phyloP scores from a whole-genome alignment of 2,888 invertebrate genomes.

The Neocrepidodera transversa region DNA sequence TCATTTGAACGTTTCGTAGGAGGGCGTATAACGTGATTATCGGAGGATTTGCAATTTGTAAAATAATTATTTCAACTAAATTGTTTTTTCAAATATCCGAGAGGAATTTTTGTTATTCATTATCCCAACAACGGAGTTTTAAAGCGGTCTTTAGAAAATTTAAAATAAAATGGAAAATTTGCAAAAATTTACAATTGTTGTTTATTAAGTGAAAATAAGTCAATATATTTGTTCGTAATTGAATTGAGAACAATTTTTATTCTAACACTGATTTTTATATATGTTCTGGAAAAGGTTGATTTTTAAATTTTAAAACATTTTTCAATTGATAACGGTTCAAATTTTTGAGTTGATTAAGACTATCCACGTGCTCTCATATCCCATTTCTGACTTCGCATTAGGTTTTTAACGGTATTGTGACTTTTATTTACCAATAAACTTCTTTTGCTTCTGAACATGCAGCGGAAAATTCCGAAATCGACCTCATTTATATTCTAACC shows the following conservation, averaged over 20 bases:
- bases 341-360: not conserved
- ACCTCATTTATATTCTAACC: conserved; percentile 20
- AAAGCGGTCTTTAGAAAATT: too few relatives aligned
- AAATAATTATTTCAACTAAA: not conserved
- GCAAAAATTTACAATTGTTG: too few relatives aligned
- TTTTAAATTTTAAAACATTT: too few relatives aligned
- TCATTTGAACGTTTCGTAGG: not conserved
- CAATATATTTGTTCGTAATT: too few relatives aligned
- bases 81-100: not conserved
- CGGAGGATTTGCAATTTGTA: conserved; percentile 13
- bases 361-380: conserved; percentile 1
- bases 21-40: conserved; percentile 10
- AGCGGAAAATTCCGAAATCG: conserved; percentile 17
- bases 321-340: too few relatives aligned
- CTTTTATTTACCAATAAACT: conserved; percentile 19
- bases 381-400: conserved; percentile 8
- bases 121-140: too few relatives aligned
- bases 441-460: conserved; percentile 10
- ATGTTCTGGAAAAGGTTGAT: too few relatives aligned
- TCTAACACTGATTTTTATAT: too few relatives aligned
- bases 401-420: conserved; percentile 2
- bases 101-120: too few relatives aligned
- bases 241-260: too few relatives aligned
- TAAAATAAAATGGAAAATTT: too few relatives aligned
- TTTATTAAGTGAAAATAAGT: too few relatives aligned